A percentile compares a stretch with the other conserved stretches of the same genome.
Conservation (phyloP, 2,888 invertebrate species). For the Eutolmus rufibarbis region DNA sequence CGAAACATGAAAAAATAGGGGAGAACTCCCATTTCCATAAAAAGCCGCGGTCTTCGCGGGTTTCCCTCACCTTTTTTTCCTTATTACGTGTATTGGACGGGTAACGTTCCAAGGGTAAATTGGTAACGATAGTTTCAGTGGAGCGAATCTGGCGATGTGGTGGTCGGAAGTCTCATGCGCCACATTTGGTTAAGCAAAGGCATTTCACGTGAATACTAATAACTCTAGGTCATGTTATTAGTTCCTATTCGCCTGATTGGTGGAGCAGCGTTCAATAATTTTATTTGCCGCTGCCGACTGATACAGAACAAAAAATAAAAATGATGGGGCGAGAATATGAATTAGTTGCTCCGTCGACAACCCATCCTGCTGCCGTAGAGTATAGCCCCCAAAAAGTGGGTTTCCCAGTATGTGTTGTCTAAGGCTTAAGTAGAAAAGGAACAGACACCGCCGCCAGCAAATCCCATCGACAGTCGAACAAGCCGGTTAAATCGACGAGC, state of each 20-base stretch:
- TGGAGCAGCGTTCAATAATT: not conserved
- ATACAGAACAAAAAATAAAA: not conserved
- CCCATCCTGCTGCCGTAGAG: not conserved
- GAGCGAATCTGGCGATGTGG: not conserved
- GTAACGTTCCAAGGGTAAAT: slow-evolving; percentile 19
- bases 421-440: not conserved
- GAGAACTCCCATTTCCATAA: not conserved
- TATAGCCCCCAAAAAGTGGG: not conserved
- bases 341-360: not conserved
- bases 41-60: not conserved
- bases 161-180: not conserved
- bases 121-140: not conserved
- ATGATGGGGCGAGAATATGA: not conserved
- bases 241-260: not conserved
- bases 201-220: slow-evolving; percentile 1
- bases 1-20: not conserved
- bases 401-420: not conserved
- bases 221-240: slow-evolving; percentile 5
- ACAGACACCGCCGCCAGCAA: not conserved
- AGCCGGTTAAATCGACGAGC: not conserved
- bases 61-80: not conserved
- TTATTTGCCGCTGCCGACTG: not conserved
- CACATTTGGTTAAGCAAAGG: not conserved
- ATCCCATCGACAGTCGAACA: not conserved
- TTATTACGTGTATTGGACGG: not conserved